Evolutionary conservation across 2,797 vertebrate genomes (phyloP).

Genomic region (Coccyzus lansbergi): DNA sequence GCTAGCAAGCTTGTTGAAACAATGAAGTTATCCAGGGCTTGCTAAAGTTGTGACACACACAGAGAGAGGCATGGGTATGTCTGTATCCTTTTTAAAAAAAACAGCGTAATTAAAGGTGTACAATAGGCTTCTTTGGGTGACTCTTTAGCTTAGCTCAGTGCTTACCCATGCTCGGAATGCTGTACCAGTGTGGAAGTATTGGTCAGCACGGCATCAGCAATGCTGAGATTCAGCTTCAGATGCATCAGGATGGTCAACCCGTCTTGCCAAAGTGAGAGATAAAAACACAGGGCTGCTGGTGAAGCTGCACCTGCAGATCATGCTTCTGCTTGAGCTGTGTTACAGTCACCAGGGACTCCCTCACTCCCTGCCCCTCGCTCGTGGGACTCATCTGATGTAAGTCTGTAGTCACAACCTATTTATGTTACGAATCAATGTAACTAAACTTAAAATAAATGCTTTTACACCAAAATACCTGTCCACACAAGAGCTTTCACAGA

Average conservation of each 20-base stretch:
- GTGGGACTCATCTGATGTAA: background rate
- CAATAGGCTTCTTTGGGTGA: background rate
- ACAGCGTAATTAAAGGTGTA: background rate
- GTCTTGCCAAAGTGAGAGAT: fast-evolving
- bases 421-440: background rate
- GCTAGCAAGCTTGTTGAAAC: background rate
- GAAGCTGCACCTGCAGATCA: background rate
- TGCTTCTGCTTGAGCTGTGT: background rate
- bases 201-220: background rate
- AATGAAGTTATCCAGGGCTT: background rate
- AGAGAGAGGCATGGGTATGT: background rate
- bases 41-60: background rate
- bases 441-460: background rate
- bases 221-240: background rate
- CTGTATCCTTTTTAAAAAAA: background rate
- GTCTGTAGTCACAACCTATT: background rate
- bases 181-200: background rate
- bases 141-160: background rate
- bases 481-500: background rate
- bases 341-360: background rate
- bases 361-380: fast-evolving
- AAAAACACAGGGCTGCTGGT: background rate
- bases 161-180: background rate
- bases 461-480: background rate
- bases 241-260: fast-evolving